These are phyloP conservation scores for Eumeta japonica DNA, from an alignment of 1,140 invertebrate genomes.

Conservation along the genomic window DNA sequence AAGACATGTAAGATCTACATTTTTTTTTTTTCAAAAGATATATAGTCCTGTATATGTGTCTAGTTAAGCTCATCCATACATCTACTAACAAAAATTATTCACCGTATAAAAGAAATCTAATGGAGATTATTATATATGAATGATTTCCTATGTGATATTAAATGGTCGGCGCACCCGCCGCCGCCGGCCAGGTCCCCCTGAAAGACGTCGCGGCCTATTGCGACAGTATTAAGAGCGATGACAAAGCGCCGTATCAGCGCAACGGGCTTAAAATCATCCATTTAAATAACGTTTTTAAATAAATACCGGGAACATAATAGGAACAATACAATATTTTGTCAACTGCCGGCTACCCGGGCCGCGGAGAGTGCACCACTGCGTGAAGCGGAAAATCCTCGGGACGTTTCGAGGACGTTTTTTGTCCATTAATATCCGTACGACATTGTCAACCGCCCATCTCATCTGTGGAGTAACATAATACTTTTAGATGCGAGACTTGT, in stretches of 20 bases:
- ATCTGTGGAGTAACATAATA: slow-evolving; percentile 56
- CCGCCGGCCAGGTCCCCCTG: too few species aligned
- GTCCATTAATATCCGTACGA: slow-evolving; percentile 55
- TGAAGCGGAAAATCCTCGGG: slow-evolving; percentile 58
- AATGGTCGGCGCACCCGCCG: too few species aligned
- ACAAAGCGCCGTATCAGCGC: slow-evolving; percentile 45
- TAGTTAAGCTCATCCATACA: too few species aligned
- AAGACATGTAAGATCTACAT: too few species aligned
- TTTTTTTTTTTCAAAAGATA: too few species aligned
- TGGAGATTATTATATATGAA: too few species aligned
- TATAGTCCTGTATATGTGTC: too few species aligned
- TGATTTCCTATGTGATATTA: too few species aligned
- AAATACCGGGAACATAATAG: slow-evolving; percentile 55
- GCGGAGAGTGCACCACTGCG: slow-evolving; percentile 47
- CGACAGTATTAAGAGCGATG: slow-evolving; percentile 36
- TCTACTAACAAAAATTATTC: too few species aligned
- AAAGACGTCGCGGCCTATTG: slow-evolving; percentile 18
- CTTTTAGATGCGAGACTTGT: slow-evolving; percentile 56
- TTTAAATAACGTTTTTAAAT: slow-evolving; percentile 59
- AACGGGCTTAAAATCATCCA: slow-evolving; percentile 55
- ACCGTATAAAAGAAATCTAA: too few species aligned
- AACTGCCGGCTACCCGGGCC: slow-evolving; percentile 43
- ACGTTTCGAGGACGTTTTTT: slow-evolving; percentile 55
- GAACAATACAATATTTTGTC: slow-evolving; percentile 58
- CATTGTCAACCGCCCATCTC: slow-evolving; percentile 56